Evolutionary conservation across 2,888 invertebrate genomes (phyloP), one percentile per base, ranked within the genome.

Genomic region (Megamerina dolium): DNA sequence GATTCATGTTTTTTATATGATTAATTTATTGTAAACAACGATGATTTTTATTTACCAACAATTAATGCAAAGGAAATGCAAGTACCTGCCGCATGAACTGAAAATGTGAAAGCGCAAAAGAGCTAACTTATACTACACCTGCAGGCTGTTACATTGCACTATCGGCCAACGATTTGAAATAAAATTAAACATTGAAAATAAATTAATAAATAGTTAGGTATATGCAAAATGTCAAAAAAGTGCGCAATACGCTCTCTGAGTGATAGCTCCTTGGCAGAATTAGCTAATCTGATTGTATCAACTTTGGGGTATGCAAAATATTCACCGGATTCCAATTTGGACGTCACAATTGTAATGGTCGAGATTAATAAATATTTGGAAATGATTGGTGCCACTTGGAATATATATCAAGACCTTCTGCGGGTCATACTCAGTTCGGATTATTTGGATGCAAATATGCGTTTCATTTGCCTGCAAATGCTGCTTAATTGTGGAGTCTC

Each of bases 351-450:
- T 23, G 73, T 77, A 10, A 80, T 80, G 66, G 76, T 77, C 5
- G 76, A 80, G 64, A 72, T 80, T 20, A 76, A 78, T 29, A 76
- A 78, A 12, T 80, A 80, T 64, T 73, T 80, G 56, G 75, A 78
- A 43, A 73, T 71, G 45, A 73, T 76, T 61, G 80, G 80, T 10
- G 80, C 81, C 3, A 82, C 83, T 5, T 78, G 76, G 51, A 81
- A 82, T 61, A 80, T 83, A 51, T 78, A 82, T 53, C 81, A 83
- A 69, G 83, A 83, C 66, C 73, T 84, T 53, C 61, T 83, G 49
- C 77, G 79, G 50, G 73, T 80, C 50, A 80, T 84, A 53, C 73
- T 84, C 37, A 77, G 73, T 58, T 79, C 80, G 5, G 80, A 81
- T 55, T 80, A 80, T 61, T 66, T 83, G 48, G 83, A 83, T 50